These are phyloP conservation scores for Blomia tropicalis DNA, from an alignment of 2,888 invertebrate genomes.

Conservation along the genomic window DNA sequence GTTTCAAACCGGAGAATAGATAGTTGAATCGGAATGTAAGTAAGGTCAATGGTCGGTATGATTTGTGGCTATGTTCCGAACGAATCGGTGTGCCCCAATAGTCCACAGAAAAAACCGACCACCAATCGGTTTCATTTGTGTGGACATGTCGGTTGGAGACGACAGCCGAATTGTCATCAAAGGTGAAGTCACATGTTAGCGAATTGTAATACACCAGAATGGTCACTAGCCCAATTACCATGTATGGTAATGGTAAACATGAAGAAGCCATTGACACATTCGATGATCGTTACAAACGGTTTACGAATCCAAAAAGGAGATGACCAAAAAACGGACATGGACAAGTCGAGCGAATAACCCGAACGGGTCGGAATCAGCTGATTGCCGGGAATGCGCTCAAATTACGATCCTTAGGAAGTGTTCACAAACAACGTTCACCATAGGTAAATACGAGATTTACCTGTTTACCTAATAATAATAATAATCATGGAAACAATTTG, in stretches of 20 bases:
- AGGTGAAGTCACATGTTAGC: conserved; percentile 79
- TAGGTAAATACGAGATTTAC: not conserved
- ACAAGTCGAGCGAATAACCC: too few relatives aligned
- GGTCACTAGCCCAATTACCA: conserved; percentile 21
- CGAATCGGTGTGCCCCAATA: conserved; percentile 93
- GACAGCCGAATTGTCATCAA: conserved; percentile 57
- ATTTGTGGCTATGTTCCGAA: conserved; percentile 87
- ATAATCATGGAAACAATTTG: too few relatives aligned
- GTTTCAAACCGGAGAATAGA: conserved; percentile 51
- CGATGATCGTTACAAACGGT: too few relatives aligned
- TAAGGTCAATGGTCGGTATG: conserved; percentile 81
- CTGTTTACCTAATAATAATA: too few relatives aligned
- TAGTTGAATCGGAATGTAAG: conserved; percentile 68
- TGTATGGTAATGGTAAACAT: not conserved
- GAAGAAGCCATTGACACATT: not conserved
- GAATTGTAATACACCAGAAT: conserved; percentile 58
- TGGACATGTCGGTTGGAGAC: conserved; percentile 59
- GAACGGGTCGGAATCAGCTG: too few relatives aligned
- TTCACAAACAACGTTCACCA: not conserved
- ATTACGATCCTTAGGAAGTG: not conserved
- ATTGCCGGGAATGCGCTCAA: too few relatives aligned
- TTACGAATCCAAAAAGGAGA: too few relatives aligned
- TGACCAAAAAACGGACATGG: too few relatives aligned
- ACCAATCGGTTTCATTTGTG: conserved; percentile 74
- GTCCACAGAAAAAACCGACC: conserved; percentile 69